These are phyloP conservation scores for Bubo blakistoni DNA, from an alignment of 2,113 vertebrate species.

Conservation along the genomic window DNA sequence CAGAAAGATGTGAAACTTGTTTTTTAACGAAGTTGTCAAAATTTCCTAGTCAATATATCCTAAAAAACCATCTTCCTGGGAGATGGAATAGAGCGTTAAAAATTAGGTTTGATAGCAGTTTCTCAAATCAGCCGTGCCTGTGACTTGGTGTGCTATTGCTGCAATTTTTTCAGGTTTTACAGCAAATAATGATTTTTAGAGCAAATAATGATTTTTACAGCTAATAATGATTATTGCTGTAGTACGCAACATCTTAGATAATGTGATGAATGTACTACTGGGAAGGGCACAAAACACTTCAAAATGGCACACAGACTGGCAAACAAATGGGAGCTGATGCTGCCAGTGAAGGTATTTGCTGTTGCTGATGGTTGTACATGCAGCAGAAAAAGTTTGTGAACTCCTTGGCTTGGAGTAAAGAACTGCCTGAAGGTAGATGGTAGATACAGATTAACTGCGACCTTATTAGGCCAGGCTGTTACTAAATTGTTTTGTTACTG, in stretches of 20 bases:
- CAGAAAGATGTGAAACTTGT: not conserved
- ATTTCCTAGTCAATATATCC: not conserved
- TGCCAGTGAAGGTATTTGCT: not conserved
- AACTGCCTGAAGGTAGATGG: not conserved
- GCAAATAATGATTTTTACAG: not conserved
- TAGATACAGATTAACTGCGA: not conserved
- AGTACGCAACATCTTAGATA: not conserved
- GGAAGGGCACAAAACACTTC: not conserved
- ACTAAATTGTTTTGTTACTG: not conserved
- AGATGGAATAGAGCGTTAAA: not conserved
- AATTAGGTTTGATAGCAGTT: not conserved
- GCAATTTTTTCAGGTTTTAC: not conserved
- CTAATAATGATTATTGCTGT: not conserved
- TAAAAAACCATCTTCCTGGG: not conserved
- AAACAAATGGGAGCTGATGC: not conserved
- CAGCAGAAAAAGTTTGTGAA: not conserved
- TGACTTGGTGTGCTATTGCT: not conserved
- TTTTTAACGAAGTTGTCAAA: not conserved
- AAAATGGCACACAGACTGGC: not conserved
- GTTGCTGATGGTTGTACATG: not conserved
- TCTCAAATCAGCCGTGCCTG: not conserved
- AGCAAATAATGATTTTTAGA: not conserved
- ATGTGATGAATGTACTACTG: not conserved
- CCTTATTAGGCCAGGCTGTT: not conserved
- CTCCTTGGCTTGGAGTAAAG: conserved; percentile 2